A percentile compares a stretch with the other conserved stretches of the same genome.
Evolutionary conservation across 2,113 vertebrate species (phyloP).

Genomic region (Rhynchomys soricoides): DNA sequence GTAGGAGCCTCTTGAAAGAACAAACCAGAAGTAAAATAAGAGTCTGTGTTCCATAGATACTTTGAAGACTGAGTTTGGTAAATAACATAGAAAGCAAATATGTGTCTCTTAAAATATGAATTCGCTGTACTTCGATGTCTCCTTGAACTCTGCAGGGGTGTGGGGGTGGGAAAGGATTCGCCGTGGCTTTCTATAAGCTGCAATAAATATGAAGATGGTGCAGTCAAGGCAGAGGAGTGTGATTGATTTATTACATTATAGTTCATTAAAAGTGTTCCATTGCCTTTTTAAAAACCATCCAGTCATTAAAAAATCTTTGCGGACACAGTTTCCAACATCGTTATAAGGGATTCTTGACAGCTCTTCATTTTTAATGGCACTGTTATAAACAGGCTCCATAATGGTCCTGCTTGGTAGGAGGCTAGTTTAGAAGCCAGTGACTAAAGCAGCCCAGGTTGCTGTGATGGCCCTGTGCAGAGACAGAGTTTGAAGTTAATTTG

Average conservation of each 20-base stretch:
- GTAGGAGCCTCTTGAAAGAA: background rate
- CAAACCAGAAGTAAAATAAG: conserved; percentile 33
- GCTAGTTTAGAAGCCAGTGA: conserved; percentile 69
- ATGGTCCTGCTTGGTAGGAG: conserved; percentile 79
- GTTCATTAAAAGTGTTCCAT: conserved; percentile 84
- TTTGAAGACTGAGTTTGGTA: conserved; percentile 14
- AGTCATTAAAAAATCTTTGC: conserved; percentile 84
- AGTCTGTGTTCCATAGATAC: background rate
- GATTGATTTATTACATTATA: conserved; percentile 84
- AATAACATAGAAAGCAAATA: conserved; percentile 24
- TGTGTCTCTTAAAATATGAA: conserved; percentile 64
- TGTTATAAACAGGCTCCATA: conserved; percentile 82
- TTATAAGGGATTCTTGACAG: conserved; percentile 84
- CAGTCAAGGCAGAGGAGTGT: conserved; percentile 70
- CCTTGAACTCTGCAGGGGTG: background rate
- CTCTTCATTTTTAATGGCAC: conserved; percentile 85
- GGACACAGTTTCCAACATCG: conserved; percentile 79
- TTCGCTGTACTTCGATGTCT: conserved; percentile 25
- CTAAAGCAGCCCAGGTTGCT: conserved; percentile 21
- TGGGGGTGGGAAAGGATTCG: background rate
- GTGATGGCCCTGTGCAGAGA: conserved; percentile 50
- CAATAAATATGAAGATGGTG: conserved; percentile 73
- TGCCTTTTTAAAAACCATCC: conserved; percentile 80
- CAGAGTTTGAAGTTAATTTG: conserved; percentile 80
- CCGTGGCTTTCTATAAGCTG: conserved; percentile 62